These are phyloP conservation scores for Nothocercus julius DNA, from an alignment of 2,113 vertebrate genomes.

Conservation along the genomic window DNA sequence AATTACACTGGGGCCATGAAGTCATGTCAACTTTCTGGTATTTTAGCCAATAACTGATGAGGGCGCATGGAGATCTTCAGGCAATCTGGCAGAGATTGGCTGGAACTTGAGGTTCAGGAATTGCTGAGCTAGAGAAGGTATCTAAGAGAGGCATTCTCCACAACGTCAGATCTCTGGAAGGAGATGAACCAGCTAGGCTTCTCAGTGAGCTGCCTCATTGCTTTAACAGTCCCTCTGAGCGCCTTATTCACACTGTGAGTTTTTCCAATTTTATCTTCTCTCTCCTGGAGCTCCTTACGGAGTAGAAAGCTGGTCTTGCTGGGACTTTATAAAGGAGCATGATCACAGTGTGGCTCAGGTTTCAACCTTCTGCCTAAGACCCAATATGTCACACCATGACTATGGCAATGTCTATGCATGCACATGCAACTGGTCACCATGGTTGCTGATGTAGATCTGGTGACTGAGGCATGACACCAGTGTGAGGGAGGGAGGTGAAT, in stretches of 20 bases:
- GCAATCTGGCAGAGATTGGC: not conserved
- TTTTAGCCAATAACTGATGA: not conserved
- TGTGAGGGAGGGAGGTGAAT: not conserved
- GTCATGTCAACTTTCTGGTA: not conserved
- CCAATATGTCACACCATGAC: rapidly evolving
- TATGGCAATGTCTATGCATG: rapidly evolving
- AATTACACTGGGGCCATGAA: not conserved
- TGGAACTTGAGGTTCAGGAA: not conserved
- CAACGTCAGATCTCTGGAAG: not conserved
- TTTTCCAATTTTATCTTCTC: not conserved
- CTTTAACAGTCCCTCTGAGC: not conserved
- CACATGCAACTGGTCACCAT: no score
- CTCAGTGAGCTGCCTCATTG: not conserved
- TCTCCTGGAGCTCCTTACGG: not conserved
- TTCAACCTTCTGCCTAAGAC: not conserved
- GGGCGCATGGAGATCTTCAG: not conserved
- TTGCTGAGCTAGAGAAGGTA: not conserved
- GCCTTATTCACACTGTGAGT: not conserved
- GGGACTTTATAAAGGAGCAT: not conserved
- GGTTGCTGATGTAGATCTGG: not conserved
- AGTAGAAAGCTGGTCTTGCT: not conserved
- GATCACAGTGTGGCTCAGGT: not conserved
- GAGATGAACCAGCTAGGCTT: not conserved
- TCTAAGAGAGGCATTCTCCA: not conserved
- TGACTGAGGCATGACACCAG: not conserved